Percentiles rank a stretch among this genome's conserved stretches.
phyloP scores from a whole-genome alignment of 2,113 vertebrate species.

The Notiomystis cincta region DNA sequence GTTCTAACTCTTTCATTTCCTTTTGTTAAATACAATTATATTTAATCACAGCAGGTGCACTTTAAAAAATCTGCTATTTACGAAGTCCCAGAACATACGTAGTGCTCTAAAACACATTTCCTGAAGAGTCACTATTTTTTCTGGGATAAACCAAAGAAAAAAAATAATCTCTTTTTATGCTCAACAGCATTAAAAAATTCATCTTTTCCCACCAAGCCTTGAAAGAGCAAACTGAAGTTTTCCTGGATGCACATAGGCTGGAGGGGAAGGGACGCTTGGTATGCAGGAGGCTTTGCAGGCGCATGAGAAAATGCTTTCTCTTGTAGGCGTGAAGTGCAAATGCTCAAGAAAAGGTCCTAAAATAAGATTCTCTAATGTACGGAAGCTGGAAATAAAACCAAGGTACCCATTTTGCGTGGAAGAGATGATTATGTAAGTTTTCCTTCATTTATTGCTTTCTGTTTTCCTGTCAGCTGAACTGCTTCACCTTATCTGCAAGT shows the following conservation, averaged over 20 bases:
- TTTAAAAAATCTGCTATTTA: neutral
- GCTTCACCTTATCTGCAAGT: neutral
- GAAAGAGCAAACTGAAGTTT: neutral
- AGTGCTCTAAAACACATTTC: neutral
- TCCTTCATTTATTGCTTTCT: neutral
- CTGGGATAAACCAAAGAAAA: neutral
- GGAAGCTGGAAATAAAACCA: constrained; percentile 97
- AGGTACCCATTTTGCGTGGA: constrained; percentile 95
- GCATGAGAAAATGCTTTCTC: constrained; percentile 36
- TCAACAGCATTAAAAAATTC: neutral
- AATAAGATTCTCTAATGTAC: constrained; percentile 94
- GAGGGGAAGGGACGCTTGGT: neutral
- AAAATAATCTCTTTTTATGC: neutral
- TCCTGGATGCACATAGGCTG: neutral
- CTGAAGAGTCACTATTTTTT: neutral
- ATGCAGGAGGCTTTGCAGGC: neutral
- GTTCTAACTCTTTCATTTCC: neutral
- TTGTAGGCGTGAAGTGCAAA: constrained; percentile 93
- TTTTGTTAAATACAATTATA: neutral
- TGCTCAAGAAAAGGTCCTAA: constrained; percentile 97
- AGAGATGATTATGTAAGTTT: constrained; percentile 98
- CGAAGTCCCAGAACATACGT: neutral
- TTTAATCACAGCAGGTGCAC: constrained; percentile 51
- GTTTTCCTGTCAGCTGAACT: neutral
- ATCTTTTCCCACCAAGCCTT: neutral